Percentiles rank a stretch among this genome's conserved stretches.
phyloP scores from a whole-genome alignment of 1,140 invertebrate genomes.

The Drosophila kepulauana region DNA sequence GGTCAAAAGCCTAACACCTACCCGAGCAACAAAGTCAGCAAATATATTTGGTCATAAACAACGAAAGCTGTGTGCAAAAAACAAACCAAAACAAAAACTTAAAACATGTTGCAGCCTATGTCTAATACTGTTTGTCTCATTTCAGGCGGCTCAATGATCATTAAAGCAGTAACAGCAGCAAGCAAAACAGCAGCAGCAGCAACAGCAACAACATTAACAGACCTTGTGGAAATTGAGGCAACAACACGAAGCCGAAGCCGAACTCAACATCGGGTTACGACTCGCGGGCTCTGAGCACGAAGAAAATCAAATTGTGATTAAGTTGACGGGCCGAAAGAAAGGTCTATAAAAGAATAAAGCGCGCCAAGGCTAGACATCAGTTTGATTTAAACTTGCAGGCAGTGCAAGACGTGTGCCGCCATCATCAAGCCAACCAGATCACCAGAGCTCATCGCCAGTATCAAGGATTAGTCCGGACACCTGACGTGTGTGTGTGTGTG shows the following conservation, averaged over 20 bases:
- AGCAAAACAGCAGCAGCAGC: constrained; percentile 4
- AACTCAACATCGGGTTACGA: constrained; percentile 36
- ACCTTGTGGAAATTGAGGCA: constrained; percentile 32
- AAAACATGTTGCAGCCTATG: constrained; percentile 51
- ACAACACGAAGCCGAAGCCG: constrained; percentile 30
- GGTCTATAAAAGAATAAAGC: constrained; percentile 84
- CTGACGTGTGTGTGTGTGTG: constrained; percentile 41
- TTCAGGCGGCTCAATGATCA: constrained; percentile 33
- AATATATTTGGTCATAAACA: constrained; percentile 81
- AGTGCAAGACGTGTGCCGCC: constrained; percentile 60
- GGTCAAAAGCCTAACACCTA: constrained; percentile 67
- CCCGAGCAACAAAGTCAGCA: constrained; percentile 63
- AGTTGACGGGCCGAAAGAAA: constrained; percentile 59
- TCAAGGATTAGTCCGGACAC: constrained; percentile 48
- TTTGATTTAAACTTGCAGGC: constrained; percentile 72
- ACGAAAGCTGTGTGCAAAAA: constrained; percentile 65
- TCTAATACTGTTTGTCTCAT: constrained; percentile 6
- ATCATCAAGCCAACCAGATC: constrained; percentile 12
- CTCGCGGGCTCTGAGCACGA: constrained; percentile 38
- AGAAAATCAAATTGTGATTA: constrained; percentile 79
- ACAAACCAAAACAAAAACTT: constrained; percentile 20
- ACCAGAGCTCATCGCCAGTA: background rate
- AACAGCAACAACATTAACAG: constrained; percentile 23
- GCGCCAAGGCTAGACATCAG: constrained; percentile 72
- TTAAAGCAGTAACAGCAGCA: constrained; percentile 28